Base-by-base conservation (phyloP, 30 jellyfish, hydroid and myxozoan genomes). In the Aurelia coerulea region DNA sequence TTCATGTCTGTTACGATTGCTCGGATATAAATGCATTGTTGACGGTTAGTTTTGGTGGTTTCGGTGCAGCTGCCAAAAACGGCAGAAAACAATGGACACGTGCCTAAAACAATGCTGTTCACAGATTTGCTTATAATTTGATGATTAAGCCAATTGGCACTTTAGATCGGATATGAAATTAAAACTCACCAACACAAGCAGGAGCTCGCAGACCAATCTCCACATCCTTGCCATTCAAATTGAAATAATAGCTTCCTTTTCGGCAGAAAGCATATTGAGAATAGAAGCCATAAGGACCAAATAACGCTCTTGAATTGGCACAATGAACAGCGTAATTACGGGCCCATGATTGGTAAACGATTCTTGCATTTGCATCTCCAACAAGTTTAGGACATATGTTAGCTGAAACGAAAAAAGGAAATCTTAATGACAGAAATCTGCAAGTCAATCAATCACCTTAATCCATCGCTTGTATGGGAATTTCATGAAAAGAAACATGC, bases 171-270 rank as follows among this genome's bases (percentile, higher is more conserved):
- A 23, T 23, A 23, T 16, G 6, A 59, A 18, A 53, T 19, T 69
- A 2, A 8, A 14, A 79, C 98, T 77, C 71, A 92, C 98, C 84
- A 59, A 92, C 98, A 42, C 98, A 92, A 35, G 63, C 90, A 10
- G 98, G 98, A 2, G 86, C 59, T 34, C 69, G 53, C 53, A 59
- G 29, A 10, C 97, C 98, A 81, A 92, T 68, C 23, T 80, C 60
- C 65, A 56, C 56, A 51, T 65, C 64, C 14, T 19, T 58, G 41
- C n/a, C 35, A 68, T 51, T 60, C 68, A 68, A 8, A 69, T 82
- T 49, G 62, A 82, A 52, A 42, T 19, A 54, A 23, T 87, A 87
- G 64, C 73, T 65, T 67, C 87, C 86, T 15, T 69, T 29, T 16
- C 79, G 63, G 46, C 96, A 87, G 78, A 58, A 51, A 5, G 81